Base-by-base conservation (phyloP, 1,140 invertebrate species). In the Musca vetustissima region DNA sequence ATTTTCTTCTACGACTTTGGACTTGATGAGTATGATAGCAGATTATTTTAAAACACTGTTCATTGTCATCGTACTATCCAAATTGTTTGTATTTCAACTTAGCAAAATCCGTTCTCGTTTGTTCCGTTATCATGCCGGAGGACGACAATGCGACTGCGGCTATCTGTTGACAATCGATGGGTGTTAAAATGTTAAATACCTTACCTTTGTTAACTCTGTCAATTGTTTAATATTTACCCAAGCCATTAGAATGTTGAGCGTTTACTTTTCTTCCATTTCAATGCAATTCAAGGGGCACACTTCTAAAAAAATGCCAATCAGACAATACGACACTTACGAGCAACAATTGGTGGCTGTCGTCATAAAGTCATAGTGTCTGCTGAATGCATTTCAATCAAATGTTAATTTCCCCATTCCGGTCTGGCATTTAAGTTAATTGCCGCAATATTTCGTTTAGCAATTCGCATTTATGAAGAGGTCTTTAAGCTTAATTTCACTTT, bases 181-280 rank as follows among this genome's bases (percentile, higher is more conserved):
- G 57, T 69, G 67, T 69, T 69, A 69, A 69, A 68, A 68, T 61
- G 24, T 55, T 61, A 36, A 14, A 68, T 57, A 61, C 57, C 67
- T 22, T 64, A 48, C 67, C 67, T 69, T 69, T 69, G 48, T 69
- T 69, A 64, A 48, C 67, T 25, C 13, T 64, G 67, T 43, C 36
- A 69, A 28, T 32, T 64, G 57, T 61, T 19, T 36, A 19, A 32
- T 59, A 43, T 69, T 69, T 69, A 59, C 22, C 13, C 6, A 69
- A 13, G 13, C 53, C 49, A 69, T 69, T 69, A 69, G 67, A 50
- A 65, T 25, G 22, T 25, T 24, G 28, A n/a, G 17, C 25, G 28
- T 28, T 28, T 28, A 3, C 36, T 43, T 43, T 43, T 1, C 11
- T 43, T 6, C 11, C 13, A 17, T 22, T 55, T 22, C 9, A 57